Evolutionary conservation across 2,888 invertebrate species (phyloP).

Genomic region (Dryobota labecula): DNA sequence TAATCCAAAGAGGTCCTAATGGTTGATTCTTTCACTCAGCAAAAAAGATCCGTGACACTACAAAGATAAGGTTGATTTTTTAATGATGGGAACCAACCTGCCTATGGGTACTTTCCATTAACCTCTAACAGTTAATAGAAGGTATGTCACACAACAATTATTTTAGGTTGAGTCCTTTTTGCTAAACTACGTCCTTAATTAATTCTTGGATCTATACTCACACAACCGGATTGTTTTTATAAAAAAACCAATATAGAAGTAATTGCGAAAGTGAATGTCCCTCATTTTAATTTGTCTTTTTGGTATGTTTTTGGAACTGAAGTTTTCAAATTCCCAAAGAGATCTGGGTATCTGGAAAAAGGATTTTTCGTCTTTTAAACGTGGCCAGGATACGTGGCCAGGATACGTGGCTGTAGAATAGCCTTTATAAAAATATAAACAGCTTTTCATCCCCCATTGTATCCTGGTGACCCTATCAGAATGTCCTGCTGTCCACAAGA

Average conservation of each 20-base stretch:
- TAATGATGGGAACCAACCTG: no score
- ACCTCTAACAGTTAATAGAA: no score
- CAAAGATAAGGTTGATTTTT: no score
- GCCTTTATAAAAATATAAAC: slow-evolving; percentile 39
- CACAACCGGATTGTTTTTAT: background rate
- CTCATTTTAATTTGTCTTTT: background rate
- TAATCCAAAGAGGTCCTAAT: no score
- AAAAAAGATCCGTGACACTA: no score
- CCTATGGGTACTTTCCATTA: no score
- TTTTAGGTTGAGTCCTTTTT: no score
- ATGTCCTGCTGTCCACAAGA: slow-evolving; percentile 58
- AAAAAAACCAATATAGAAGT: background rate
- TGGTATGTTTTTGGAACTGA: background rate
- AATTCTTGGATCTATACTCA: background rate
- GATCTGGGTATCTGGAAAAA: background rate
- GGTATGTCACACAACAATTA: no score
- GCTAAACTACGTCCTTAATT: no score
- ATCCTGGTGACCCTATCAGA: slow-evolving; percentile 57
- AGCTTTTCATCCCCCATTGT: slow-evolving; percentile 15
- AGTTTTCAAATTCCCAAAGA: background rate
- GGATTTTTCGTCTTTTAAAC: background rate
- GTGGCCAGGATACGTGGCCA: background rate
- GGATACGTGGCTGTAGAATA: background rate
- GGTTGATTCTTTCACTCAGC: no score
- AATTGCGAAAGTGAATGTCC: background rate